phyloP scores from a whole-genome alignment of 2,113 vertebrate genomes.

The Tetrao urogallus region DNA sequence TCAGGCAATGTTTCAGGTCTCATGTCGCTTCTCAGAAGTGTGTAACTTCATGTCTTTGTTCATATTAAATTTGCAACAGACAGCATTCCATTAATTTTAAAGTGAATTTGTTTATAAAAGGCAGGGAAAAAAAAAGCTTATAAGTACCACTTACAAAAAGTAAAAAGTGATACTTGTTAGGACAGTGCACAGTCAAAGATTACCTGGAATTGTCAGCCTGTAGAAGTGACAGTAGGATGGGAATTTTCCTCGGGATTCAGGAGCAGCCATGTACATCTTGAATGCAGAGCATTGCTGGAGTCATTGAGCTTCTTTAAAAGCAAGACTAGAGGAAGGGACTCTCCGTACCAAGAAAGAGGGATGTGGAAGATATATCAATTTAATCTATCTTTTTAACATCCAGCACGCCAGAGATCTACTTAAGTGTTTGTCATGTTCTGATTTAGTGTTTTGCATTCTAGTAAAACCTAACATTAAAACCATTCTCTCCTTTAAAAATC shows the following conservation, averaged over 20 bases:
- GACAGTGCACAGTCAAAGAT: neutral
- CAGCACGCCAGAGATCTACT: neutral
- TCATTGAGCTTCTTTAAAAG: neutral
- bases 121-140: fast-evolving
- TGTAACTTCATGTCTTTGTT: neutral
- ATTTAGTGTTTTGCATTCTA: neutral
- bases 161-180: neutral
- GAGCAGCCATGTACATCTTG: neutral
- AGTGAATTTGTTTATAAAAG: neutral
- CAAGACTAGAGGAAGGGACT: neutral
- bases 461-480: neutral
- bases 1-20: neutral
- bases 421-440: neutral
- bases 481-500: neutral
- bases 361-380: neutral
- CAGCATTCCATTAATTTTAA: neutral
- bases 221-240: neutral
- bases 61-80: neutral
- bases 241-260: neutral
- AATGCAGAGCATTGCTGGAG: neutral
- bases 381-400: neutral
- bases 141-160: neutral
- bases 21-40: neutral
- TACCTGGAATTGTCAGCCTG: neutral
- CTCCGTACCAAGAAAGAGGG: neutral